phyloP scores from a whole-genome alignment of 2,888 invertebrate genomes.

The Autographa gamma region DNA sequence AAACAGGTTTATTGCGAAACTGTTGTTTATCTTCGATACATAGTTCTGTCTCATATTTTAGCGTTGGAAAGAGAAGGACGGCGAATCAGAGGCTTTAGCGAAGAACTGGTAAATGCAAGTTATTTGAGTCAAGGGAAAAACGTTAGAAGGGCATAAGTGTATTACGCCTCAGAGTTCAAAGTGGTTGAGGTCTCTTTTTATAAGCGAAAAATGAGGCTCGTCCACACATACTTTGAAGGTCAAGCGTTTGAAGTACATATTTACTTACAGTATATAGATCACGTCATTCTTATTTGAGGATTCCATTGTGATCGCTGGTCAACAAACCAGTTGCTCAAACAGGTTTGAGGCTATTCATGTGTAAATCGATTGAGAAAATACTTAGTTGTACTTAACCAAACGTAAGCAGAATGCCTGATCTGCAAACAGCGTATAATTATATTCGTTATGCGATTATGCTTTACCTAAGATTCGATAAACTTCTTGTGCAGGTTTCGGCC shows the following conservation, averaged over 20 bases:
- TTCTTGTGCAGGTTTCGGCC: no score
- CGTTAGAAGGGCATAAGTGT: conserved; percentile 46
- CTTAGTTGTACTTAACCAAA: neutral
- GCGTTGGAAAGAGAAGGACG: conserved; percentile 39
- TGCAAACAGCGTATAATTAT: no score
- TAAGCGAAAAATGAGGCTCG: conserved; percentile 48
- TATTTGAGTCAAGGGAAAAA: conserved; percentile 59
- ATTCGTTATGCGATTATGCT: no score
- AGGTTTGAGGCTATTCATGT: neutral
- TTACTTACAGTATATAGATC: conserved; percentile 19
- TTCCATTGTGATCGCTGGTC: conserved; percentile 9
- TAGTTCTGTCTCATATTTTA: conserved; percentile 35
- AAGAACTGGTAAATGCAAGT: conserved; percentile 40
- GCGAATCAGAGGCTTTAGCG: conserved; percentile 42
- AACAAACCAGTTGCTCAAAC: neutral
- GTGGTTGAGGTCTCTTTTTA: conserved; percentile 46
- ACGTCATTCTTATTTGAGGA: conserved; percentile 29
- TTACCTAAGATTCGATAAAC: no score
- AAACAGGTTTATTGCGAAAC: conserved; percentile 58
- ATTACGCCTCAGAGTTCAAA: conserved; percentile 29
- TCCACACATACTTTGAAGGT: conserved; percentile 43
- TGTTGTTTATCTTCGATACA: conserved; percentile 49
- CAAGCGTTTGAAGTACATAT: conserved; percentile 8
- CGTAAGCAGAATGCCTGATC: neutral
- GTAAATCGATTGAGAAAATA: neutral